Evolutionary conservation across 2,113 vertebrate species (phyloP).

Genomic region (Hucho hucho): DNA sequence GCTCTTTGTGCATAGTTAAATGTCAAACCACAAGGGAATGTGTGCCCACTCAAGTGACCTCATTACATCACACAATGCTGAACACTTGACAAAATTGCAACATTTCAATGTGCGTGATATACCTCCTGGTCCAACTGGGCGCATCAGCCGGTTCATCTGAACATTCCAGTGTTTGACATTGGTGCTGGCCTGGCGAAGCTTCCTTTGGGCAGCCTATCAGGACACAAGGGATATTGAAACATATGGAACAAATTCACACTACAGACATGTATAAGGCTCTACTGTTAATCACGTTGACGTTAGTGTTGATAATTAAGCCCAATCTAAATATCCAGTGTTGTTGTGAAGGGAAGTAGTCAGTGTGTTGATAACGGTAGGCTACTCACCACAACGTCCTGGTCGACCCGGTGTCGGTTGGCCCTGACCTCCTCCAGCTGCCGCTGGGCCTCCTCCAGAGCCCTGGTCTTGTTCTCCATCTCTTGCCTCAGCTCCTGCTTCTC

Average conservation of each 20-base stretch:
- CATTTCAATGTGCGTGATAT: slow-evolving; percentile 9
- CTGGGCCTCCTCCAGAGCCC: slow-evolving; percentile 85
- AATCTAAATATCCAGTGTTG: no score
- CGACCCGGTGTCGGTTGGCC: slow-evolving; percentile 87
- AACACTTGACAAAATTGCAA: no score
- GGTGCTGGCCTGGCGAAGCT: slow-evolving; percentile 91
- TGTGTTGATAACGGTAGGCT: no score
- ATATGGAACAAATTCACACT: background rate
- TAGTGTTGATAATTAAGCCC: no score
- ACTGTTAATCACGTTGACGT: background rate
- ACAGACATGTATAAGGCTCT: background rate
- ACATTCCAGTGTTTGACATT: slow-evolving; percentile 98
- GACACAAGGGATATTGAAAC: background rate
- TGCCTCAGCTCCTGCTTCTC: slow-evolving; percentile 92
- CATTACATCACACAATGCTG: no score
- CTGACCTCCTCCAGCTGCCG: slow-evolving; percentile 91
- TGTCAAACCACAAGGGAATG: no score
- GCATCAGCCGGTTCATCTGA: slow-evolving; percentile 96
- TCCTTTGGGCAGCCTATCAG: slow-evolving; percentile 85
- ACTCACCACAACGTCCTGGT: slow-evolving; percentile 94
- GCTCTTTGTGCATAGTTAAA: no score
- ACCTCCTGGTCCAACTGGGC: slow-evolving; percentile 93
- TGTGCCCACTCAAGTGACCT: no score
- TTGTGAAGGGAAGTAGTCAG: no score
- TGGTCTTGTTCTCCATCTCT: slow-evolving; percentile 90